Conservation (phyloP, 2,888 invertebrate genomes). For the Habroteleia sp. region DNA sequence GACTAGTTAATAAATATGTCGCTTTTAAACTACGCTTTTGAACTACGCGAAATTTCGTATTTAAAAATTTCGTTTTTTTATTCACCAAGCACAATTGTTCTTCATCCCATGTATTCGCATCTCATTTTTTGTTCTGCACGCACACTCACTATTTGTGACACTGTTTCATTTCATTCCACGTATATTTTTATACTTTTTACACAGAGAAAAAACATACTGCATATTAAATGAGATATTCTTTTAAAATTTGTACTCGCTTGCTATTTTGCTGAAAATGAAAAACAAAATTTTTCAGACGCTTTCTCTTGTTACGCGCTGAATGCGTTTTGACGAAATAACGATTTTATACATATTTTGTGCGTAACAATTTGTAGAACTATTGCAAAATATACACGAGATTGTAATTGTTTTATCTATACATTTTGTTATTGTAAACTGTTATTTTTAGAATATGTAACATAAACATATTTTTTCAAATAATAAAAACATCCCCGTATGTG, state of each 20-base stretch:
- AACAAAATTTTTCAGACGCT: constrained; percentile 2
- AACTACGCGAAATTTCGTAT: neutral
- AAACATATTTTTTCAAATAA: too few relatives aligned
- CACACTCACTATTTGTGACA: constrained; percentile 10
- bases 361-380: neutral
- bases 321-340: constrained; percentile 2
- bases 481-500: too few relatives aligned
- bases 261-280: neutral
- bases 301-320: constrained; percentile 1
- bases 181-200: constrained; percentile 9
- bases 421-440: too few relatives aligned
- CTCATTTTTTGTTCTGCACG: constrained; percentile 17
- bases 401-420: too few relatives aligned
- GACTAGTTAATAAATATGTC: neutral
- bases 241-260: constrained; percentile 13
- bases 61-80: neutral
- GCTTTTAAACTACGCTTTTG: neutral
- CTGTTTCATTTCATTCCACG: constrained; percentile 19
- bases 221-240: constrained; percentile 37
- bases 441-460: too few relatives aligned
- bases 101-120: constrained; percentile 9
- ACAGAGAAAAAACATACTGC: constrained; percentile 17
- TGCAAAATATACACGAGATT: too few relatives aligned
- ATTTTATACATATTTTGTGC: neutral
- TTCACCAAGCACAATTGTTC: constrained; percentile 3